Base-by-base conservation (phyloP, 2,888 invertebrate species). In the Hirtodrosophila histrioides region DNA sequence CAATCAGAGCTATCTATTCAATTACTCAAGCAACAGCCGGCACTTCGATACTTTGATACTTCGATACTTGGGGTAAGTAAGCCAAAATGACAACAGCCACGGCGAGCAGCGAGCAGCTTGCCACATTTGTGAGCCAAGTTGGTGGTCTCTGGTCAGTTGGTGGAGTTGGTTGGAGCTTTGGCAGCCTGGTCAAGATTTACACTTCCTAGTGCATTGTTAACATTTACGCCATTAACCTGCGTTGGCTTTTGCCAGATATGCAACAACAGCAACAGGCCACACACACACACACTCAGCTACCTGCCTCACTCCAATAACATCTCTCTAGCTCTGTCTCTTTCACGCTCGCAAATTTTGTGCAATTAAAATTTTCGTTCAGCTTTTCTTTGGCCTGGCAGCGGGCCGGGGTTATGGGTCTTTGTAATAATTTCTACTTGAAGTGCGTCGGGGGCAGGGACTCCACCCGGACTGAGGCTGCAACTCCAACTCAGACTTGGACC, bases 141-240 rank as follows among this genome's bases (percentile, higher is more conserved):
- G 69, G 69, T 66, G 69, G 69, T 69, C 69, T 54, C 11, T 10
- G 41, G 40, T 33, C 51, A 56, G 53, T 57, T 37, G 71, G 33
- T 39, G 27, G 10, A 31, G 36, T 40, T 43, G 40, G 31, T 17
- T 9, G 43, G 44, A 27, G 37, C 29, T 44, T 53, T 68, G 69
- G 75, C 55, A 46, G 71, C 44, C 57, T 58, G 83, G 69, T 64
- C 75, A 75, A 86, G 78, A 85, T 77, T 84, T 88, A 86, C 88
- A 88, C 84, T 85, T 85, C 88, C 84, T 86, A 68, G 88, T 86
- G 78, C 74, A 88, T 85, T 88, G 88, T 85, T 86, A 85, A 85
- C 85, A 85, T 85, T 88, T 88, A 78, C 88, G 84, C 85, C 85
- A 85, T 88, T 85, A 88, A 85, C 88, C 88, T 81, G 86, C 64